A percentile compares a stretch with the other conserved stretches of the same genome.
Evolutionary conservation across 2,113 vertebrate species (phyloP).

Genomic region (Chaetodon trifascialis): DNA sequence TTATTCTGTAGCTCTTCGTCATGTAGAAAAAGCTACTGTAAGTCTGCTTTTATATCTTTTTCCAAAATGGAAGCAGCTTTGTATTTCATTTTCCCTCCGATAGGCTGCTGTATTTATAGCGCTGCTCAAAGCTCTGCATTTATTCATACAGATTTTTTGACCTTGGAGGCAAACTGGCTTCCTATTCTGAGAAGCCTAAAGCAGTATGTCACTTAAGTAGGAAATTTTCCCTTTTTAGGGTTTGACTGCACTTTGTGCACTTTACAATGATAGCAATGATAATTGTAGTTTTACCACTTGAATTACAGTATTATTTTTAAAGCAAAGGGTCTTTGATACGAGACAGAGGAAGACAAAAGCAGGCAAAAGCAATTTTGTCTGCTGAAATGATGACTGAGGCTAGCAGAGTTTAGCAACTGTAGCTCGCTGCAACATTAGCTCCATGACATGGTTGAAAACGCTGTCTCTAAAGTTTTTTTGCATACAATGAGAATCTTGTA

Average conservation of each 20-base stretch:
- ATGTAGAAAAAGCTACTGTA: slow-evolving; percentile 18
- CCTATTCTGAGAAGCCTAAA: slow-evolving; percentile 37
- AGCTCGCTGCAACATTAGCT: not conserved
- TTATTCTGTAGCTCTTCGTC: slow-evolving; percentile 33
- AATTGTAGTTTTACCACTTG: too few species aligned
- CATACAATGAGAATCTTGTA: not conserved
- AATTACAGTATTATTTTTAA: slow-evolving; percentile 59
- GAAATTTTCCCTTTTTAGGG: slow-evolving; percentile 41
- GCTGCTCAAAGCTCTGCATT: slow-evolving; percentile 40
- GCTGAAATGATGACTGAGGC: not conserved
- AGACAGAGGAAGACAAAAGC: not conserved
- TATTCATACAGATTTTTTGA: slow-evolving; percentile 43
- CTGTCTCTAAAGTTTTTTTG: not conserved
- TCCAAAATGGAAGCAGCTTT: slow-evolving; percentile 27
- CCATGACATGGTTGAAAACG: not conserved
- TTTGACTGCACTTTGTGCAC: not conserved
- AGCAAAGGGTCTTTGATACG: slow-evolving; percentile 16
- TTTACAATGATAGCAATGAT: too few species aligned
- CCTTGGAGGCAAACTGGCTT: slow-evolving; percentile 41
- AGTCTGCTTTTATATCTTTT: slow-evolving; percentile 4
- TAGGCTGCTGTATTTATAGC: slow-evolving; percentile 55
- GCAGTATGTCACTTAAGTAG: slow-evolving; percentile 26
- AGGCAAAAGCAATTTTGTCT: not conserved
- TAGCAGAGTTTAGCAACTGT: not conserved
- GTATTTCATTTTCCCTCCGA: slow-evolving; percentile 23